Conservation (phyloP, 2,888 invertebrate genomes). For the Stenchaetothrips biformis region DNA sequence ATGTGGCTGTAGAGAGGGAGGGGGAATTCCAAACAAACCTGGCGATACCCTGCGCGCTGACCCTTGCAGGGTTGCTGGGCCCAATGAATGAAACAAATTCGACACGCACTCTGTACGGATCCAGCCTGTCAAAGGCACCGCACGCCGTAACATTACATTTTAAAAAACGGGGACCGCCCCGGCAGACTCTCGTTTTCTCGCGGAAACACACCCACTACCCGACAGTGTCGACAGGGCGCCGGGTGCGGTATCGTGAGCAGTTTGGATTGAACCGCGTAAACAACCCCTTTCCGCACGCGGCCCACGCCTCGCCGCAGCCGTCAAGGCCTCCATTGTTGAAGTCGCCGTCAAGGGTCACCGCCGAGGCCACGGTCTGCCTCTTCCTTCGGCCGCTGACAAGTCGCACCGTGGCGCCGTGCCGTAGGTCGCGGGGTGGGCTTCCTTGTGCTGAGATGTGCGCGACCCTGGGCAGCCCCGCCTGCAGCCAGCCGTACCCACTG, state of each 20-base stretch:
- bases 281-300: background rate
- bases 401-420: background rate
- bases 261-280: conserved; percentile 3
- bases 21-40: background rate
- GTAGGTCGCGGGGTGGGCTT: background rate
- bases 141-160: too few relatives aligned
- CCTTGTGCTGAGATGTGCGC: background rate
- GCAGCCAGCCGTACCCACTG: background rate
- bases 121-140: too few relatives aligned
- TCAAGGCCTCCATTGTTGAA: too few relatives aligned
- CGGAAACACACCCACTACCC: too few relatives aligned
- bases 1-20: background rate
- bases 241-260: background rate
- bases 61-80: background rate
- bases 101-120: too few relatives aligned
- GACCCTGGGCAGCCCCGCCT: background rate
- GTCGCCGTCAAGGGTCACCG: background rate
- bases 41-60: background rate
- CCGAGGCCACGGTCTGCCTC: background rate
- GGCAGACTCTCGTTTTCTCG: too few relatives aligned
- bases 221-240: too few relatives aligned
- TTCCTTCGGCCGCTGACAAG: background rate
- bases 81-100: too few relatives aligned
- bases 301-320: background rate
- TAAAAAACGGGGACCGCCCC: too few relatives aligned